phyloP scores from a whole-genome alignment of 2,113 vertebrate species.

The Suricata suricatta region DNA sequence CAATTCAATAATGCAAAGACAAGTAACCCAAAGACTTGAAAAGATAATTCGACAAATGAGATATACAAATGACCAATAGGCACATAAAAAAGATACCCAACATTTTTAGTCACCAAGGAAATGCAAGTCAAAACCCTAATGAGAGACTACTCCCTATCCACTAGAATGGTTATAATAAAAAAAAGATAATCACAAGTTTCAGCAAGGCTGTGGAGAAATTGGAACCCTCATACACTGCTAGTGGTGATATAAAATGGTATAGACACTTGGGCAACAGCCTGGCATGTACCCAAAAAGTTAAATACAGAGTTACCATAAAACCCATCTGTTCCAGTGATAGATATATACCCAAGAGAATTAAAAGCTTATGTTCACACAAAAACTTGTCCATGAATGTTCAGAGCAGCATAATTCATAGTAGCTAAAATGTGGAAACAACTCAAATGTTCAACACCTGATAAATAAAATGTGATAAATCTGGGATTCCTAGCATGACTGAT shows the following conservation, averaged over 20 bases:
- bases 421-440: neutral
- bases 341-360: neutral
- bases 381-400: neutral
- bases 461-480: neutral
- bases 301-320: neutral
- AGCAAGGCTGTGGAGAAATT: neutral
- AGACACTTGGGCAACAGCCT: neutral
- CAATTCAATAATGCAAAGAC: neutral
- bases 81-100: neutral
- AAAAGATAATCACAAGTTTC: neutral
- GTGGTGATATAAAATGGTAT: neutral
- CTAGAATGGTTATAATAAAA: neutral
- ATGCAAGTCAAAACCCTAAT: neutral
- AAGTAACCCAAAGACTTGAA: neutral
- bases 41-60: neutral
- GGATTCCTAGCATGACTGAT: neutral
- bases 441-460: neutral
- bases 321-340: neutral
- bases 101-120: neutral
- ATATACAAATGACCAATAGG: neutral
- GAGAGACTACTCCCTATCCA: neutral
- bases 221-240: neutral
- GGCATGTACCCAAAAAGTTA: neutral
- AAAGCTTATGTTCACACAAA: constrained; percentile 4
- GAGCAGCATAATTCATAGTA: neutral